These are phyloP conservation scores for Plusia festucae DNA, from an alignment of 2,888 invertebrate genomes.

Conservation along the genomic window DNA sequence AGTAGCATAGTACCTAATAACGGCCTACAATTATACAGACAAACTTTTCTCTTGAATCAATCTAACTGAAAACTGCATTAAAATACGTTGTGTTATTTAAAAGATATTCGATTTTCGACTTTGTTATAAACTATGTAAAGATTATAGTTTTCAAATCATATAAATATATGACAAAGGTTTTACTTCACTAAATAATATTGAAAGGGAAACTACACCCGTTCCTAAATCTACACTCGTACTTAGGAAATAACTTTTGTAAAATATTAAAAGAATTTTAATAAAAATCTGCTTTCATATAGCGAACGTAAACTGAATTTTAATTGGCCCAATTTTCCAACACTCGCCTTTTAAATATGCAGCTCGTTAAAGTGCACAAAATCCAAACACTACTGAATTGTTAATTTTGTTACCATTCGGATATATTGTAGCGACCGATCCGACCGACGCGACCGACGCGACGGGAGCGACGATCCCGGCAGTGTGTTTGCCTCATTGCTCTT, in stretches of 20 bases:
- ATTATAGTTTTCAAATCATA: too few species aligned
- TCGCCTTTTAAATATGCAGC: constrained; percentile 10
- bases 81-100: too few species aligned
- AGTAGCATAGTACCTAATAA: too few species aligned
- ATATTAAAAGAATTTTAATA: not conserved
- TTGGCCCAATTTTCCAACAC: constrained; percentile 24
- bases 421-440: constrained; percentile 10
- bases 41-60: too few species aligned
- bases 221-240: too few species aligned
- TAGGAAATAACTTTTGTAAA: not conserved
- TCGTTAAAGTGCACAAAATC: constrained; percentile 11
- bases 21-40: too few species aligned
- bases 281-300: not conserved
- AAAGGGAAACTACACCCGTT: too few species aligned
- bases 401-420: constrained; percentile 8
- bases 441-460: not conserved
- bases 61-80: too few species aligned
- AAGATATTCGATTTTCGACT: too few species aligned
- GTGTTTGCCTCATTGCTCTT: constrained; percentile 15
- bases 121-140: too few species aligned
- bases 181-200: too few species aligned
- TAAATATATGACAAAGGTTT: too few species aligned
- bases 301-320: constrained; percentile 19
- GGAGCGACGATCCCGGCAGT: not conserved
- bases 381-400: not conserved